These are phyloP conservation scores for Gallinago stenura DNA, from an alignment of 2,797 vertebrate genomes.

Conservation along the genomic window DNA sequence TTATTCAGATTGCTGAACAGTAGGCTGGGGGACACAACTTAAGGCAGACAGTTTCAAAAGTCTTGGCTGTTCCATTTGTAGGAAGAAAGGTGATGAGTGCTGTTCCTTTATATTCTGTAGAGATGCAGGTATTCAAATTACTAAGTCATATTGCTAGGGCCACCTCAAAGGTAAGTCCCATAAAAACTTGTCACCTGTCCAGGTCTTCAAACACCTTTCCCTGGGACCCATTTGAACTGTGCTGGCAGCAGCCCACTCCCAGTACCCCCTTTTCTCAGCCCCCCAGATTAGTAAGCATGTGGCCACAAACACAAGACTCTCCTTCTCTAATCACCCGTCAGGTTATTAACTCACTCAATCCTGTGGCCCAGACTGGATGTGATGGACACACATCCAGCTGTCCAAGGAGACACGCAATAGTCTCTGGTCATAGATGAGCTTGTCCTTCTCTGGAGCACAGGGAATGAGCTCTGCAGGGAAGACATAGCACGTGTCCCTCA, in stretches of 20 bases:
- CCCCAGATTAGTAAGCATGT: neutral
- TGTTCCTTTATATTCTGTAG: neutral
- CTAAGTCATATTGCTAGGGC: neutral
- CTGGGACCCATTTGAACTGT: neutral
- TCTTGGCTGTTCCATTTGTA: neutral
- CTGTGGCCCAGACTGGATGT: neutral
- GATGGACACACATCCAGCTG: neutral
- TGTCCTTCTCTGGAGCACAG: neutral
- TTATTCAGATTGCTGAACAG: constrained; percentile 54
- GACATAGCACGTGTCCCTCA: fast-evolving
- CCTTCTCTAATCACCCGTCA: neutral
- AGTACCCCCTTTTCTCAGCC: neutral
- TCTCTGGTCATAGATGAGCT: neutral
- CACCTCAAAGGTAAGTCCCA: neutral
- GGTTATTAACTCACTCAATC: neutral
- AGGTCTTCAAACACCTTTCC: neutral
- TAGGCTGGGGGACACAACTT: neutral
- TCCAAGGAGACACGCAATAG: neutral
- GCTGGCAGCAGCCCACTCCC: neutral
- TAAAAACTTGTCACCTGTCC: neutral
- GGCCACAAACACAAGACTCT: neutral
- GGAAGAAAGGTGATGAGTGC: neutral
- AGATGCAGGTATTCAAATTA: neutral
- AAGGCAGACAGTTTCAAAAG: neutral
- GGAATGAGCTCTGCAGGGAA: neutral